Base-by-base conservation (phyloP, 2,888 invertebrate genomes). In the Dorcus parallelipipedus region DNA sequence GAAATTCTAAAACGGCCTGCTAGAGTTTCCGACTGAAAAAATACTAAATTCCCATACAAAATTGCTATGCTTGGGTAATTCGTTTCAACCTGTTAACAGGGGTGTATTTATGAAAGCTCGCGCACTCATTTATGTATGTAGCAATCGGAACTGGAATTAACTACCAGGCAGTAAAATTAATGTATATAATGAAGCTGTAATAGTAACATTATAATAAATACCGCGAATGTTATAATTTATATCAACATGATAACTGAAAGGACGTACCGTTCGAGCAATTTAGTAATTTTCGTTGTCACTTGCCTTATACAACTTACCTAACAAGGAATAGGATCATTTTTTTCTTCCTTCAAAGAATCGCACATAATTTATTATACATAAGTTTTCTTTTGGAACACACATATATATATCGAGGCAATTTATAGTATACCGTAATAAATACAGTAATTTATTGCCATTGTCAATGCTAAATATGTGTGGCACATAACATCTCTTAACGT, bases 1-100 rank as follows among this genome's bases (percentile, higher is more conserved):
- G 72, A 70, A 71, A 71, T 70, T 68, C 67, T 63, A 68, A 66
- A 69, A 70, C 65, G 67, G 64, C 63, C 65, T 42, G 10, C 10
- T 49, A 49, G 56, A 45, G 51, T 45, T 42, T 55, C 55, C 55
- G 51, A 56, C 38, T 45, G 43, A 39, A 48, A 39, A 50, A 56
- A 56, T 45, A 10, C 23, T 26, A 42, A 8, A 55, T 55, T 55
- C 55, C 49, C 55, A 55, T 49, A 55, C 55, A 20, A 55, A 55
- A 48, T 20, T 55, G 43, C 23, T 49, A 55, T 55, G 55, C 55
- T 55, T 55, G 49, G 14, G 26, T 55, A 55, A 55, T 49, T 10
- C 41, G 49, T 20, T 39, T 49, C 10, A 26, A 9, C 20, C 39
- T 10, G 26, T 41, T 42, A 49, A 41, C 42, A 41, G 49, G 49